Evolutionary conservation across 2,113 vertebrate genomes (phyloP).

Genomic region (Crotalus viridis): DNA sequence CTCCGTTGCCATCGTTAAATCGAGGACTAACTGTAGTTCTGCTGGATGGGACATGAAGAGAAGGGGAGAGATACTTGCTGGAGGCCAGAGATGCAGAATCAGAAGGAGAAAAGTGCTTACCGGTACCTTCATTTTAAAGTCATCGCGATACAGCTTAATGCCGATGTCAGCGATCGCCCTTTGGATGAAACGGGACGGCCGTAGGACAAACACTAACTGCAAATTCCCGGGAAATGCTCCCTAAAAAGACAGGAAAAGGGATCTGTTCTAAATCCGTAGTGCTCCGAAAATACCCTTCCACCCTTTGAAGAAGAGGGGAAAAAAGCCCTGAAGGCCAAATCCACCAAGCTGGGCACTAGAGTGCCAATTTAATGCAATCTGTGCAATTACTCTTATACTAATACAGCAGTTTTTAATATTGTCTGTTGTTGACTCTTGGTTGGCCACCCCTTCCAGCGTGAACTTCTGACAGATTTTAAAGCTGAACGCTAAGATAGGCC

Average conservation of each 20-base stretch:
- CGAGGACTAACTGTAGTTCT: not conserved
- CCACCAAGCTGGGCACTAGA: not conserved
- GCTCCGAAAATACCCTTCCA: not conserved
- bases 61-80: slow-evolving; percentile 15
- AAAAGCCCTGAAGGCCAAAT: not conserved
- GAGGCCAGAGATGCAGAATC: not conserved
- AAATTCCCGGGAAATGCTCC: slow-evolving; percentile 93
- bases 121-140: slow-evolving; percentile 98
- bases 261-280: not conserved
- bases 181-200: slow-evolving; percentile 87
- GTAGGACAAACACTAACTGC: slow-evolving; percentile 88
- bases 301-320: not conserved
- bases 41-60: not conserved
- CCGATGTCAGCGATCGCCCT: slow-evolving; percentile 89
- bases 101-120: slow-evolving; percentile 73
- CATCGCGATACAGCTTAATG: slow-evolving; percentile 88
- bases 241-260: slow-evolving; percentile 61
- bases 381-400: not conserved
- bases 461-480: not conserved
- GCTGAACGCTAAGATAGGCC: not conserved
- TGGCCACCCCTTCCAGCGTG: not conserved
- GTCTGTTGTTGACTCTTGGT: not conserved
- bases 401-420: not conserved
- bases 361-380: not conserved
- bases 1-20: not conserved